Evolutionary conservation across 64 coral and sea anemone species (phyloP).

Genomic region (Montipora foliosa): DNA sequence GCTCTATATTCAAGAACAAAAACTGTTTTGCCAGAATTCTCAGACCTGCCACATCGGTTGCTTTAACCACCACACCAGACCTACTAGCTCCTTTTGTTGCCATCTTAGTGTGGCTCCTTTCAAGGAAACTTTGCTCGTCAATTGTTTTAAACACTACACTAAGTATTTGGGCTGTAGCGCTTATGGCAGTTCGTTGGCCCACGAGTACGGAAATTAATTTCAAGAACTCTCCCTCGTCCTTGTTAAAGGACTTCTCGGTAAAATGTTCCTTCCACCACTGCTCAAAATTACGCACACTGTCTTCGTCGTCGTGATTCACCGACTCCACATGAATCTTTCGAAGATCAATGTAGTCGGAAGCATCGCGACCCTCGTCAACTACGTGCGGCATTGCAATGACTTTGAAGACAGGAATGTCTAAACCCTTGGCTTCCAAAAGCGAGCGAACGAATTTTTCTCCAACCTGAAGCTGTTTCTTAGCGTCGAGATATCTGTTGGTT

Average conservation of each 20-base stretch:
- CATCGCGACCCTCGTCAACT: conserved; percentile 12
- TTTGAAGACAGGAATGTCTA: conserved; percentile 33
- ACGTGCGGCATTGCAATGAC: conserved; percentile 61
- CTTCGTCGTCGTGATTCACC: neutral
- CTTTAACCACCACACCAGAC: conserved; percentile 11
- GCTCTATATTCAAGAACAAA: conserved; percentile 47
- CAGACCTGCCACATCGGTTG: neutral
- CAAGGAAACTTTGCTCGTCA: conserved; percentile 52
- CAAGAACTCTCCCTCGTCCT: conserved; percentile 12
- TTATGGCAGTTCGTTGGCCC: conserved; percentile 53
- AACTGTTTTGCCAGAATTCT: conserved; percentile 57
- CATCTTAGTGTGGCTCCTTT: conserved; percentile 29
- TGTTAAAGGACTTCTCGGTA: neutral
- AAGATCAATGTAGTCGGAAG: conserved; percentile 1
- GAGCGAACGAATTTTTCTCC: conserved; percentile 36
- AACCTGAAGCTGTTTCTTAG: conserved; percentile 39
- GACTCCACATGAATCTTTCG: conserved; percentile 41
- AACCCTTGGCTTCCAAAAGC: conserved; percentile 25
- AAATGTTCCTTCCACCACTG: conserved; percentile 49
- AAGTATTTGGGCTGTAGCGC: conserved; percentile 39
- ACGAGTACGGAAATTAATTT: conserved; percentile 34
- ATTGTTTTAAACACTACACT: conserved; percentile 52
- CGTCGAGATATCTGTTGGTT: conserved; percentile 5
- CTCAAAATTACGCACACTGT: conserved; percentile 10
- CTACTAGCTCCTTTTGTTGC: conserved; percentile 12